phyloP scores from a whole-genome alignment of 2,888 invertebrate genomes.

The Himalopsyche anomala region DNA sequence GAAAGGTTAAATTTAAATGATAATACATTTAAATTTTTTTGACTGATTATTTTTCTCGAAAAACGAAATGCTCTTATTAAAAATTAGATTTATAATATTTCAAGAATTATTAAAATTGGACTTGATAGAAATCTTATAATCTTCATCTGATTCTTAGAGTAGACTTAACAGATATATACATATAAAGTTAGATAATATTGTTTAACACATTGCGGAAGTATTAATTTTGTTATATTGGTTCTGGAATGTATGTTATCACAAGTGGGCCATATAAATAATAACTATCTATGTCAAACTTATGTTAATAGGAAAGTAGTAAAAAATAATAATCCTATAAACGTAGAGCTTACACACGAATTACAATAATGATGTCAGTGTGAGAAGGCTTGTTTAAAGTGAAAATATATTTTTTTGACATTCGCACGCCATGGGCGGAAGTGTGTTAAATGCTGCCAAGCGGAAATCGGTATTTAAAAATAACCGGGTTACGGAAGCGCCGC shows the following conservation, averaged over 20 bases:
- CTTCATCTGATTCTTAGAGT: no score
- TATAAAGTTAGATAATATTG: no score
- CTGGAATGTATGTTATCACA: neutral
- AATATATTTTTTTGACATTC: neutral
- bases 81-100: no score
- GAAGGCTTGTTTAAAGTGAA: neutral
- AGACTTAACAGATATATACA: no score
- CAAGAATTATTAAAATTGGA: no score
- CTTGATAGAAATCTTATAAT: no score
- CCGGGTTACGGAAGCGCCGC: conserved; percentile 6
- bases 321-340: neutral
- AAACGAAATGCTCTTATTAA: no score
- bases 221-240: neutral
- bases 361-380: conserved; percentile 15
- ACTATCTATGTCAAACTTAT: conserved; percentile 3
- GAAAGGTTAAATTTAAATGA: no score
- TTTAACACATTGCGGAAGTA: no score
- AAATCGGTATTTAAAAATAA: conserved; percentile 47
- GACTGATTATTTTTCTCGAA: no score
- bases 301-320: neutral
- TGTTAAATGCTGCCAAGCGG: conserved; percentile 29
- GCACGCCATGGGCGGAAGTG: conserved; percentile 32
- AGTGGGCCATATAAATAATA: conserved; percentile 5
- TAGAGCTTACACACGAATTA: neutral
- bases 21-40: no score